Evolutionary conservation across 2,113 vertebrate genomes (phyloP).

Genomic region (Nyctibius bracteatus): DNA sequence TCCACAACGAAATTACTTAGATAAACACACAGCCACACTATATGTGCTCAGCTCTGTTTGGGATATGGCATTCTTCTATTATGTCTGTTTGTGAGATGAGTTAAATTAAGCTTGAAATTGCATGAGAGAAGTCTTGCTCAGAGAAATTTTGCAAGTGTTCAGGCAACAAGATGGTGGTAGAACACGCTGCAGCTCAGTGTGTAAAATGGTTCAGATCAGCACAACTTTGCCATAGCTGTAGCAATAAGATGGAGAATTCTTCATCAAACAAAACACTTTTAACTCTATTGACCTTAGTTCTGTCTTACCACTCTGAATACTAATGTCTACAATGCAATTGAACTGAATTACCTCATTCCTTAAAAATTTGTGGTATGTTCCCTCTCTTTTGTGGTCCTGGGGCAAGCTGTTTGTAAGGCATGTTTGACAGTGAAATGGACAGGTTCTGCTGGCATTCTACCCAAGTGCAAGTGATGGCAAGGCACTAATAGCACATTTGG

Average conservation of each 20-base stretch:
- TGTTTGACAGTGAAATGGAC: neutral
- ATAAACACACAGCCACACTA: neutral
- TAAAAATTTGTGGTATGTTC: neutral
- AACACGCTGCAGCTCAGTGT: neutral
- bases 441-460: neutral
- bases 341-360: neutral
- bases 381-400: neutral
- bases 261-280: neutral
- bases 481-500: neutral
- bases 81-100: constrained; percentile 12
- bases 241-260: neutral
- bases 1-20: neutral
- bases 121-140: constrained; percentile 20
- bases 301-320: neutral
- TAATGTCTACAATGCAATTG: neutral
- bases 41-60: neutral
- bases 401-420: neutral
- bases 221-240: neutral
- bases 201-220: neutral
- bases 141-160: constrained; percentile 50
- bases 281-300: neutral
- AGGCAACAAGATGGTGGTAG: neutral
- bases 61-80: neutral
- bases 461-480: neutral
- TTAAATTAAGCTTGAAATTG: constrained; percentile 71